Evolutionary conservation across 2,797 vertebrate species (phyloP), one percentile per base, ranked within the genome.

Genomic region (Loris lydekkerianus): DNA sequence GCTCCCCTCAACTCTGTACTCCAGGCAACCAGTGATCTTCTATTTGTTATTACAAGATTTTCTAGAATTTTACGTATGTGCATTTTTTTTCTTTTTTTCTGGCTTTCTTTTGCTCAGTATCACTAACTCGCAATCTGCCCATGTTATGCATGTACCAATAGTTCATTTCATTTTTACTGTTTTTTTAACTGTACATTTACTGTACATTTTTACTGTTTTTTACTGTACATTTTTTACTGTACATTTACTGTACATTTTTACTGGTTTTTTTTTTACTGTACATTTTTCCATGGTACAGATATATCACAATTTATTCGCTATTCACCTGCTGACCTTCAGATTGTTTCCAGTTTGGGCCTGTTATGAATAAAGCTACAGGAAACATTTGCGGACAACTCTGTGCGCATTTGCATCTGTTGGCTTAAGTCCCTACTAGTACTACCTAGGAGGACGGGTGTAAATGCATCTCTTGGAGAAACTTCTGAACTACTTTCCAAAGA

Each of bases 1-100:
- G 17, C 29, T 34, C 18, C 27, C 87, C 34, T 18, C 23, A 0
- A 8, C 13, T 49, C n/a, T 0, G 8, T 23, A 15, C 5, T 5
- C 61, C 69, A 43, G 25, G 49, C 15, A 40, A 29, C 56, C 21
- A 0, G 21, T 2, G 20, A 11, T 15, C 46, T 82, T 80, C 58
- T 60, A 15, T 73, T 63, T 31, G 23, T 56, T 23, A 20, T 29
- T n/a, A 46, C 3, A 56, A 73, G 56, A 73, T 56, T 86, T 81
- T 91, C 84, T 37, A 86, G 91, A 72, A 77, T 72, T 72, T 31
- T 83, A 46, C 31, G 29, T 29, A 18, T 46, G 72, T 11, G 17
- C 3, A 20, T 18, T 29, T 75, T 43, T 86, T 13, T 78, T 46
- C 31, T 29, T 75, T 43, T 86, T 13, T 78, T 46, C 31, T 5